Conservation (phyloP, 2,113 vertebrate species). For the Bufo bufo region DNA sequence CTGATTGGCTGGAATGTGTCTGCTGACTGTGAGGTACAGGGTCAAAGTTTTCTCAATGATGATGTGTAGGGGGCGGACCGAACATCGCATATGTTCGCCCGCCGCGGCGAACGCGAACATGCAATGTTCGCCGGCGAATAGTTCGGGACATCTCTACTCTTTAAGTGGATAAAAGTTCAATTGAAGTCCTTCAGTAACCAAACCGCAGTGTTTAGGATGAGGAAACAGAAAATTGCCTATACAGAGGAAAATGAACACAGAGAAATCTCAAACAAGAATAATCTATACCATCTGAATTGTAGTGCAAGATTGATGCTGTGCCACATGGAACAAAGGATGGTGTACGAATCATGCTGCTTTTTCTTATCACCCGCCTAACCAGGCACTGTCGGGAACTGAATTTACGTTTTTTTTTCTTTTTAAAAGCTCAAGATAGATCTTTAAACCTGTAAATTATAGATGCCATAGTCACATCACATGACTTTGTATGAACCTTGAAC, state of each 20-base stretch:
- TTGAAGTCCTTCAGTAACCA: neutral
- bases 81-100: no score
- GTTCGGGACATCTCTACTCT: no score
- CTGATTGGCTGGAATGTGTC: no score
- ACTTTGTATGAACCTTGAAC: conserved; percentile 42
- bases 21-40: no score
- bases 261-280: conserved; percentile 10
- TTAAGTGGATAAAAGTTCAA: neutral
- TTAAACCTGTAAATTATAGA: neutral
- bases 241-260: neutral
- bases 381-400: conserved; percentile 16
- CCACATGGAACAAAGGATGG: neutral
- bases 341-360: conserved; percentile 6
- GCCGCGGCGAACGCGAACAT: no score
- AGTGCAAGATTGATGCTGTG: conserved; percentile 30
- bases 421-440: neutral
- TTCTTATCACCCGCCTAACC: conserved; percentile 26
- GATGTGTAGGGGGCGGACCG: no score
- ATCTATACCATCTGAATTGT: conserved; percentile 29
- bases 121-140: no score
- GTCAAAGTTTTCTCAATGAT: no score
- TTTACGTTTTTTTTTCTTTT: conserved; percentile 23
- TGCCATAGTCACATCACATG: neutral
- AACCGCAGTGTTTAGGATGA: neutral
- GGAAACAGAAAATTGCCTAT: neutral